Percentiles rank a stretch among this genome's conserved stretches.
phyloP scores from a whole-genome alignment of 1,140 invertebrate species.

The Hesperophylax magnus region DNA sequence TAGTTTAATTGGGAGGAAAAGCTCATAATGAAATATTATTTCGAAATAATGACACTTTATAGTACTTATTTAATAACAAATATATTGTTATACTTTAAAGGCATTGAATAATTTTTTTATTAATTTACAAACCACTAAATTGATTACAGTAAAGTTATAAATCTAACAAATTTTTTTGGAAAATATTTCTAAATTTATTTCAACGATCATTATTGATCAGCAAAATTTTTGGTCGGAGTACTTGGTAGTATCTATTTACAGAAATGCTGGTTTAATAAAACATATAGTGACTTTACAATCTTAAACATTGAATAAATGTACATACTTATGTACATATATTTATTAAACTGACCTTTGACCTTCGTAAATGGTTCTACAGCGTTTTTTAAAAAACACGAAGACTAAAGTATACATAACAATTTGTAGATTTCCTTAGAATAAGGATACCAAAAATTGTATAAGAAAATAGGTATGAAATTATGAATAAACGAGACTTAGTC shows the following conservation, averaged over 20 bases:
- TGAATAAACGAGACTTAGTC: constrained; percentile 41
- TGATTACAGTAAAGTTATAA: no score
- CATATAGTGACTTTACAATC: no score
- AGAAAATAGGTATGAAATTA: constrained; percentile 31
- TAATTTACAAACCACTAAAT: background rate
- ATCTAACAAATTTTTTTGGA: no score
- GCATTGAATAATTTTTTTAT: no score
- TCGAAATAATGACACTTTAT: constrained; percentile 4
- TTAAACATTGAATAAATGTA: background rate
- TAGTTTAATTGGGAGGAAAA: constrained; percentile 49
- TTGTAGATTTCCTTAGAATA: constrained; percentile 52
- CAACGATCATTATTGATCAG: no score
- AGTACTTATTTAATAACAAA: background rate
- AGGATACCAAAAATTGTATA: constrained; percentile 49
- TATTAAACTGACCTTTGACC: constrained; percentile 2
- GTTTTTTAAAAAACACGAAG: constrained; percentile 43
- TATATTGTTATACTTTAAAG: no score
- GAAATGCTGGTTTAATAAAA: no score
- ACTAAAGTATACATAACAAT: constrained; percentile 45
- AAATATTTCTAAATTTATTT: no score
- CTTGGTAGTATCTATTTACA: no score
- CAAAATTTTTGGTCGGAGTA: no score
- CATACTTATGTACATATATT: constrained; percentile 29
- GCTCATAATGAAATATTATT: constrained; percentile 40
- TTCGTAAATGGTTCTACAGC: constrained; percentile 12